A percentile compares a stretch with the other conserved stretches of the same genome.
Evolutionary conservation across 2,888 invertebrate species (phyloP).

Genomic region (Spisula subtruncata): DNA sequence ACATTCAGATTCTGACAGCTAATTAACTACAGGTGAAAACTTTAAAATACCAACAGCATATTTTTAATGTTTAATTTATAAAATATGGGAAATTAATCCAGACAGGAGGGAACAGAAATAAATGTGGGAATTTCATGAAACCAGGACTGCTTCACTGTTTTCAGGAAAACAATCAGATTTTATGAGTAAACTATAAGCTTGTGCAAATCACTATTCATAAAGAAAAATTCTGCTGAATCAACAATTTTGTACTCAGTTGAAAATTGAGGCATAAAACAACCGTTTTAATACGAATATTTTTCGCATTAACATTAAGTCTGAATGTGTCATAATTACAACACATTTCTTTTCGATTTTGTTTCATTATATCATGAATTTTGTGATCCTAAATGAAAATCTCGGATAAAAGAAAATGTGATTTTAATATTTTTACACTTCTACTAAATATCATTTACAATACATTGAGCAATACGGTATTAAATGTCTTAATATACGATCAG

Average conservation of each 20-base stretch:
- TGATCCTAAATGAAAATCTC: too few relatives aligned
- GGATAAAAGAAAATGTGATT: not conserved
- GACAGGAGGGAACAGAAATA: not conserved
- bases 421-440: not conserved
- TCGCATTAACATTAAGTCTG: too few relatives aligned
- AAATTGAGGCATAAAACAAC: not conserved
- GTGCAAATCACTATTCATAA: not conserved
- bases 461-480: not conserved
- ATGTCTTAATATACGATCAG: constrained; percentile 1
- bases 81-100: not conserved
- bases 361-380: too few relatives aligned
- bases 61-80: not conserved
- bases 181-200: not conserved
- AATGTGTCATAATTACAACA: too few relatives aligned
- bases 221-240: constrained; percentile 3
- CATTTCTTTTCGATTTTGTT: too few relatives aligned
- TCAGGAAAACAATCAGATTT: too few relatives aligned
- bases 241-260: not conserved
- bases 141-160: not conserved
- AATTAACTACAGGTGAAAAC: not conserved
- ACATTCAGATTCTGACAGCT: not conserved
- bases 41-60: constrained; percentile 7
- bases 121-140: too few relatives aligned
- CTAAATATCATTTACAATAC: not conserved
- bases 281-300: too few relatives aligned